Evolutionary conservation across 2,797 vertebrate genomes (phyloP).

Genomic region (Coregonus suidteri): DNA sequence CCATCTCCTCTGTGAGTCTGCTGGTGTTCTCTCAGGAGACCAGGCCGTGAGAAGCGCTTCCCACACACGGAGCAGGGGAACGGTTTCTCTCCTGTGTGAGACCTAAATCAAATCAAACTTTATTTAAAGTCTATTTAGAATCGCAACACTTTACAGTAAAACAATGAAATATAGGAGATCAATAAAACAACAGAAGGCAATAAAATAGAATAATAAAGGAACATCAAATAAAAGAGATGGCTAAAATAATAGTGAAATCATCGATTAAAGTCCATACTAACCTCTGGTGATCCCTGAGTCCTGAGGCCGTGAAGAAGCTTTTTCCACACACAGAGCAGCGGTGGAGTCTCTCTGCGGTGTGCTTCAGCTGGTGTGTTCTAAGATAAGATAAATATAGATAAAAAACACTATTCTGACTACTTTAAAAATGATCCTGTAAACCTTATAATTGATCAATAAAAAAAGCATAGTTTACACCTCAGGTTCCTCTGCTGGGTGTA

Average conservation of each 20-base stretch:
- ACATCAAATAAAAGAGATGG: too few species aligned
- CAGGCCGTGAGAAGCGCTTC: conserved; percentile 4
- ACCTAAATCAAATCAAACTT: conserved; percentile 1
- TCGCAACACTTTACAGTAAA: not conserved
- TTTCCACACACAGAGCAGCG: conserved; percentile 3
- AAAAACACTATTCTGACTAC: too few species aligned
- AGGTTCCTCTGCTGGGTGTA: not conserved
- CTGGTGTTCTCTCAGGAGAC: conserved; percentile 1
- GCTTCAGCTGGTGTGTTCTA: conserved; percentile 10
- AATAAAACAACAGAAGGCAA: too few species aligned
- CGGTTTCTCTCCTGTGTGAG: conserved; percentile 13
- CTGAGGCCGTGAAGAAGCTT: not conserved
- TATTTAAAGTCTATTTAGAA: not conserved
- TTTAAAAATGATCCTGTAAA: too few species aligned
- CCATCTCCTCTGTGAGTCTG: not conserved
- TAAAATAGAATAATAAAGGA: too few species aligned
- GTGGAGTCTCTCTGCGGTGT: not conserved
- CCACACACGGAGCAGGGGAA: conserved; percentile 1
- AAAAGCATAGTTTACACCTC: not conserved
- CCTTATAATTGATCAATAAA: too few species aligned
- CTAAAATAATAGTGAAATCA: too few species aligned
- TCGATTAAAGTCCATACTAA: not conserved
- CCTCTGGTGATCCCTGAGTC: not conserved
- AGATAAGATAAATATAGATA: conserved; percentile 21
- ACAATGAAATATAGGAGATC: not conserved